phyloP scores from a whole-genome alignment of 2,113 vertebrate genomes.

The Pycnonotus jocosus region DNA sequence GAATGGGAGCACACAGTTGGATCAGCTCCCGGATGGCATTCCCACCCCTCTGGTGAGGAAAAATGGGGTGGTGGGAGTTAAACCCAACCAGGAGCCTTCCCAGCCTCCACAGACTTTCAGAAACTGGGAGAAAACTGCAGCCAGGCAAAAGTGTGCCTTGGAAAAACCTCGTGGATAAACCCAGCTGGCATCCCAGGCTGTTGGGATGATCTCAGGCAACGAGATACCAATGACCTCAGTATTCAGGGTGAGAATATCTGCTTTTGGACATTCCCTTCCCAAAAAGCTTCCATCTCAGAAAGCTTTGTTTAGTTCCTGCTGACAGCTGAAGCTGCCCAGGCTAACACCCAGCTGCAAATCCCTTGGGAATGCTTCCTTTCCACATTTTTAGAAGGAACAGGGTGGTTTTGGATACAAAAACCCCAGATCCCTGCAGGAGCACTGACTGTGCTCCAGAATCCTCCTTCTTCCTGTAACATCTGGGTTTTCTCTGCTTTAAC shows the following conservation, averaged over 20 bases:
- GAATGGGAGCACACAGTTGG: neutral
- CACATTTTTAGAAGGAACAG: neutral
- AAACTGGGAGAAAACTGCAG: accelerated
- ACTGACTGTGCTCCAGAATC: accelerated
- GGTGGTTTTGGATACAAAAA: neutral
- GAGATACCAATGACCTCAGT: accelerated
- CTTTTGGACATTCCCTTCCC: neutral
- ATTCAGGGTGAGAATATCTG: neutral
- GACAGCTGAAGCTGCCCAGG: neutral
- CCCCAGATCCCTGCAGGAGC: neutral
- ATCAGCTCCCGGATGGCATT: accelerated
- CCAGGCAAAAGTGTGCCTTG: neutral
- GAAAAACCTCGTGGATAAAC: neutral
- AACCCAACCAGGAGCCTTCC: neutral
- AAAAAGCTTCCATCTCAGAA: neutral
- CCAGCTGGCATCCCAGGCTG: neutral
- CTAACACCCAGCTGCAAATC: neutral
- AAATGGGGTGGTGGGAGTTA: neutral
- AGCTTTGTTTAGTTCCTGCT: accelerated
- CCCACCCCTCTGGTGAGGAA: accelerated
- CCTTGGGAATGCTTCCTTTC: neutral
- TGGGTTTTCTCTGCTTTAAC: accelerated
- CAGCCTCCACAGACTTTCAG: accelerated
- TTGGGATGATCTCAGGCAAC: accelerated
- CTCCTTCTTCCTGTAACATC: neutral